Evolutionary conservation across 2,113 vertebrate species (phyloP).

Genomic region (Calidris pygmaea): DNA sequence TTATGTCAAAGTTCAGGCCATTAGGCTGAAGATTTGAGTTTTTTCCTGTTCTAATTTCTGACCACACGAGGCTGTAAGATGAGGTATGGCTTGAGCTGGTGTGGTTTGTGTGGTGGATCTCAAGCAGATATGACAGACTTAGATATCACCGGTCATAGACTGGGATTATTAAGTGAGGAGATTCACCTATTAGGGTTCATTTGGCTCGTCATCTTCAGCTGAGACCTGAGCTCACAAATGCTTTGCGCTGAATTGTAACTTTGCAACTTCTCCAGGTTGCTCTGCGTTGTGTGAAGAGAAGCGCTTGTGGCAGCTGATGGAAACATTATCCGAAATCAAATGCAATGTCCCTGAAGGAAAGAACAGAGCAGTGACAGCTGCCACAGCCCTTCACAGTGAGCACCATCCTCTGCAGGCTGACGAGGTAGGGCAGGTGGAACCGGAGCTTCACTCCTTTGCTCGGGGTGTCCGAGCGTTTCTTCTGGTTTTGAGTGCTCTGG

Average conservation of each 20-base stretch:
- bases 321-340: slow-evolving; percentile 2
- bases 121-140: neutral
- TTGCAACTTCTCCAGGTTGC: neutral
- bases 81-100: neutral
- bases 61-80: neutral
- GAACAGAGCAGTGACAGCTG: slow-evolving; percentile 48
- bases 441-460: neutral
- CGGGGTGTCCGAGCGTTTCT: neutral
- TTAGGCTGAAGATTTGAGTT: neutral
- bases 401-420: neutral
- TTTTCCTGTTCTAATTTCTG: neutral
- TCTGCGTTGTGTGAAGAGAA: neutral
- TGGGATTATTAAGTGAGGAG: neutral
- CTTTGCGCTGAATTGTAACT: neutral
- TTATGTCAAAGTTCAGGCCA: neutral
- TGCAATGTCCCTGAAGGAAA: neutral
- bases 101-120: neutral
- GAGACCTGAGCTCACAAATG: neutral
- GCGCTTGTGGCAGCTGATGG: slow-evolving; percentile 51
- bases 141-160: neutral
- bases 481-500: neutral
- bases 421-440: neutral
- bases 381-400: slow-evolving; percentile 16
- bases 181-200: neutral
- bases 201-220: neutral